phyloP scores from a whole-genome alignment of 2,888 invertebrate genomes.

The Drosophila atripex region DNA sequence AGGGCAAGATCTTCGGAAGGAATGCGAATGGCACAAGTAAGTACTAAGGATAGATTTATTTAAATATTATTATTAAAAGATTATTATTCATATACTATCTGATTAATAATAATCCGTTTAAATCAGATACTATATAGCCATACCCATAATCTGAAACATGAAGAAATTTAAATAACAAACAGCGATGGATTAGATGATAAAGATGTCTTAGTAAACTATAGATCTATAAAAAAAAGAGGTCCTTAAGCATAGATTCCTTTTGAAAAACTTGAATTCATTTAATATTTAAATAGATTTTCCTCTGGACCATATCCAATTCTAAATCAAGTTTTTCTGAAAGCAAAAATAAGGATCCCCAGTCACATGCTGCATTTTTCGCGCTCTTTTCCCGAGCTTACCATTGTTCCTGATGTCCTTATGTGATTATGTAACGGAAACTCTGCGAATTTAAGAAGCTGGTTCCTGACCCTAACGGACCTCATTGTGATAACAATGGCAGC shows the following conservation, averaged over 20 bases:
- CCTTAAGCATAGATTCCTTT: not conserved
- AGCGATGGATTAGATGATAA: no score
- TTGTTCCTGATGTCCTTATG: constrained; percentile 14
- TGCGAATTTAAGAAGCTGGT: constrained; percentile 15
- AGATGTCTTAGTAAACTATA: not conserved
- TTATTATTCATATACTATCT: no score
- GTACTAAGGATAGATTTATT: constrained; percentile 47
- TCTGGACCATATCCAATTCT: constrained; percentile 14
- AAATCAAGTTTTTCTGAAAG: constrained; percentile 5
- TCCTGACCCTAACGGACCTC: constrained; percentile 42
- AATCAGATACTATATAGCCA: no score
- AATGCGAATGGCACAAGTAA: constrained; percentile 84
- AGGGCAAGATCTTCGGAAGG: constrained; percentile 83
- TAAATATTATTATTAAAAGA: no score
- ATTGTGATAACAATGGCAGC: constrained; percentile 46
- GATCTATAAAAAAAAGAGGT: not conserved
- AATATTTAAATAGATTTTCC: not conserved
- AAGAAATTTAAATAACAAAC: no score
- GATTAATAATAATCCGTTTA: no score
- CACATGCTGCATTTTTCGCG: constrained; percentile 34
- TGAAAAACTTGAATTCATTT: not conserved
- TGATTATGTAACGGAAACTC: constrained; percentile 36
- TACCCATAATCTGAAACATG: no score
- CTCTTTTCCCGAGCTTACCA: constrained; percentile 33
- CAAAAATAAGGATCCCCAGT: not conserved